Evolutionary conservation across 2,888 invertebrate genomes (phyloP), one percentile per base, ranked within the genome.

Genomic region (Xylota sylvarum): DNA sequence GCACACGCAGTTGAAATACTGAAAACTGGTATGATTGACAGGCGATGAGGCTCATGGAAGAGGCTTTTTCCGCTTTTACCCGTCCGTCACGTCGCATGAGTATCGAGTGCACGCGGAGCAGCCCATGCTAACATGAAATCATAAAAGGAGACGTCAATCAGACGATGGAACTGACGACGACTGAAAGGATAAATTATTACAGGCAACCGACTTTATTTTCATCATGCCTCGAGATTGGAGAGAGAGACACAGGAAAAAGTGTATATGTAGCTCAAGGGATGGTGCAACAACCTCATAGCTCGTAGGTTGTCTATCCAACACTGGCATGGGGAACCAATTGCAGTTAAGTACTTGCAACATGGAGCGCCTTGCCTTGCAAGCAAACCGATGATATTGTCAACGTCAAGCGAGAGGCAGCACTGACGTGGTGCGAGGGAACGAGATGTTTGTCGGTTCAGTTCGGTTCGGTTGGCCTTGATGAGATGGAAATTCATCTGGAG

Each of bases 121-220:
- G 62, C 27, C 62, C 81, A 69, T 81, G 64, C 79, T 60, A 50
- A 74, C 80, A 80, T 84, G 70, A 52, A 84, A 74, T 70, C 84
- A 85, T 85, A 85, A 80, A 85, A 76, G 84, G 84, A 85, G 84
- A 81, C 85, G 85, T 85, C 85, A 85, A 85, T 85, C 85, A 81
- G 81, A 58, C 74, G 52, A 60, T 76, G 52, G 6, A 85, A 76
- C 81, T 85, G 81, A 81, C 81, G 76, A 76, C 81, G 23, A 23
- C 23, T 85, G 81, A 81, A 85, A 76, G 81, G 85, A 85, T 85
- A 81, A 85, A 76, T 85, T 85, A 85, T 81, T 76, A 72, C 81
- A 69, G n/a, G 40, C 70, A 82, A 82, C 70, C 70, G 50, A 70
- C 82, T 69, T 62, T 23, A 23, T 23, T 23, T 23, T 3, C 23